Conservation (phyloP, 2,888 invertebrate genomes). For the Drosophila neutralis region DNA sequence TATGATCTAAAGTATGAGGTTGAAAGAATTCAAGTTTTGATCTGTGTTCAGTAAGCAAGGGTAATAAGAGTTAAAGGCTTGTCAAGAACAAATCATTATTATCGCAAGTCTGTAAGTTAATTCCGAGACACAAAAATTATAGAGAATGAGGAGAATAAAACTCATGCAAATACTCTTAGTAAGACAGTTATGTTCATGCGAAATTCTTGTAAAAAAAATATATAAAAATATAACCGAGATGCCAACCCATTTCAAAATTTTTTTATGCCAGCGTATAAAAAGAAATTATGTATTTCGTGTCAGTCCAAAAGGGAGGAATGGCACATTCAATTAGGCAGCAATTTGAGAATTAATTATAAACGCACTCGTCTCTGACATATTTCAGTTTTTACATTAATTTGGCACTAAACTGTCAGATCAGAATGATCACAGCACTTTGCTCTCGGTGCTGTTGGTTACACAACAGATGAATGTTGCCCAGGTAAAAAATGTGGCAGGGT, state of each 20-base stretch:
- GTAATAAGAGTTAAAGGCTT: not conserved
- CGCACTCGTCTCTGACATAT: conserved; percentile 54
- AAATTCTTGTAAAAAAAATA: not conserved
- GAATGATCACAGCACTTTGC: conserved; percentile 32
- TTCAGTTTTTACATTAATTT: conserved; percentile 70
- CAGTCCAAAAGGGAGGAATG: conserved; percentile 24
- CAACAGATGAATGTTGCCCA: conserved; percentile 47
- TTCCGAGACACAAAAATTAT: not conserved
- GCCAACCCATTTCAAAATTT: conserved; percentile 37
- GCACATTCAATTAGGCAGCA: conserved; percentile 64
- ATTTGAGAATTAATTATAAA: conserved; percentile 65
- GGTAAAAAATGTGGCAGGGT: conserved; percentile 46
- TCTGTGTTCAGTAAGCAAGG: not conserved
- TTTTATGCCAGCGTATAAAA: conserved; percentile 1
- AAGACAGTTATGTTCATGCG: not conserved
- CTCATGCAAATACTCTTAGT: not conserved
- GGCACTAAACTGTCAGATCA: conserved; percentile 68
- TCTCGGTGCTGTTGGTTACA: conserved; percentile 19
- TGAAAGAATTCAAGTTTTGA: not conserved
- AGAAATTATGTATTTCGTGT: conserved; percentile 25
- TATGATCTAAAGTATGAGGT: no score
- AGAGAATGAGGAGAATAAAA: not conserved
- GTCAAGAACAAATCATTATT: not conserved
- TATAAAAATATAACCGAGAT: not conserved
- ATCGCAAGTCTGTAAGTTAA: not conserved